Conservation (phyloP, 1,140 invertebrate species). For the Sarcophaga peregrina region DNA sequence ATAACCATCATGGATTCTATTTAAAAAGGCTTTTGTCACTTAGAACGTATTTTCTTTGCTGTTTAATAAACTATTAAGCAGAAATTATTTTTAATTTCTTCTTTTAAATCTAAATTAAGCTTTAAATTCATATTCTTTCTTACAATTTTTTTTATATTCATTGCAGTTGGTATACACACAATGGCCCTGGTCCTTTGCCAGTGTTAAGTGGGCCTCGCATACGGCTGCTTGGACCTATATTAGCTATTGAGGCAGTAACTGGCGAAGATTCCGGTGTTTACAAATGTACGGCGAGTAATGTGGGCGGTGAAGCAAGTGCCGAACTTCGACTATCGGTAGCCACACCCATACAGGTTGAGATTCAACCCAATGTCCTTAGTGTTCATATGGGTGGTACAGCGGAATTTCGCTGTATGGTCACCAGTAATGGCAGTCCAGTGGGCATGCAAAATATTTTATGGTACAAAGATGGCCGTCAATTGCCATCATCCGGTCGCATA, state of each 20-base stretch:
- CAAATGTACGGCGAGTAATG: slow-evolving; percentile 76
- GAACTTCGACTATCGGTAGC: slow-evolving; percentile 76
- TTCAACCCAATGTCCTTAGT: slow-evolving; percentile 76
- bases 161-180: slow-evolving; percentile 77
- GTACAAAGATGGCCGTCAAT: slow-evolving; percentile 81
- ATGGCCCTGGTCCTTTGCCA: slow-evolving; percentile 73
- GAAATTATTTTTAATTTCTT: too few relatives aligned
- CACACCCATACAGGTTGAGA: slow-evolving; percentile 77
- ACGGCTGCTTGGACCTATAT: slow-evolving; percentile 74
- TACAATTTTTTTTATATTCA: slow-evolving; percentile 22
- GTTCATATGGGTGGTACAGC: slow-evolving; percentile 82
- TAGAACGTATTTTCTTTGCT: too few relatives aligned
- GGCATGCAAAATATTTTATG: slow-evolving; percentile 69
- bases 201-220: slow-evolving; percentile 74
- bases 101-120: too few relatives aligned
- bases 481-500: slow-evolving; percentile 74
- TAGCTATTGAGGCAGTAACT: slow-evolving; percentile 79
- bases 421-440: slow-evolving; percentile 66
- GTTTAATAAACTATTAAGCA: too few relatives aligned
- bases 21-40: too few relatives aligned
- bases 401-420: slow-evolving; percentile 78
- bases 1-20: too few relatives aligned
- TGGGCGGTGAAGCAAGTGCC: slow-evolving; percentile 76
- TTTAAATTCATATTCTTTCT: too few relatives aligned
- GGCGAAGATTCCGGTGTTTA: slow-evolving; percentile 78